These are phyloP conservation scores for Paragorgia papillata DNA, from an alignment of 92 coral and sea anemone species.

Conservation along the genomic window DNA sequence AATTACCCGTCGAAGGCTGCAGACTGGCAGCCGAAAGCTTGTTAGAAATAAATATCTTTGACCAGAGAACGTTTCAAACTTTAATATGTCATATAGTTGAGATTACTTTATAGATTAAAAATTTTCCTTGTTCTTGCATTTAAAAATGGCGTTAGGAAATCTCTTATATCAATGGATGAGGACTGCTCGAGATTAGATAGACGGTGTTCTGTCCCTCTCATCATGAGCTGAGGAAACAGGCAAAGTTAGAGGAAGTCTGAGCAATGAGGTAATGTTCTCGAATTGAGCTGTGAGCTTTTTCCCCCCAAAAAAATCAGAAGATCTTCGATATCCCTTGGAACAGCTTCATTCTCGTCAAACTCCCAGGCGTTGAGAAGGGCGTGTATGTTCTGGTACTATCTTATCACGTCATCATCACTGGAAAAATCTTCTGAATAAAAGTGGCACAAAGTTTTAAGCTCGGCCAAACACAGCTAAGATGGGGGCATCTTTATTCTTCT, in stretches of 20 bases:
- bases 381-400: conserved; percentile 13
- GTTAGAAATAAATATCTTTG: too few relatives aligned
- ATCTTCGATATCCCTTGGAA: conserved; percentile 23
- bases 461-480: conserved; percentile 14
- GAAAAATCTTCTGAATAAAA: conserved; percentile 13
- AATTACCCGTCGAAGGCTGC: too few relatives aligned
- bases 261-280: conserved; percentile 9
- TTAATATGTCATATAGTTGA: background rate
- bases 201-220: conserved; percentile 4
- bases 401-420: background rate
- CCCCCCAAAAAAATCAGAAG: conserved; percentile 6
- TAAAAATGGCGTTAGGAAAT: conserved; percentile 5
- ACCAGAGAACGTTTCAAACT: too few relatives aligned
- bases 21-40: too few relatives aligned
- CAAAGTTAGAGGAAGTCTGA: conserved; percentile 3
- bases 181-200: conserved; percentile 13
- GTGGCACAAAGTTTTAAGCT: conserved; percentile 11
- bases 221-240: conserved; percentile 27
- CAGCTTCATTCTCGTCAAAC: conserved; percentile 11
- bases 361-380: conserved; percentile 26
- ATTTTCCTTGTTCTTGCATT: conserved; percentile 17
- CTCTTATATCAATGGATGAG: background rate
- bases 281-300: conserved; percentile 17
- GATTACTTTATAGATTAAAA: background rate
- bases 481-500: conserved; percentile 17